Percentiles rank a stretch among this genome's conserved stretches.
Conservation (phyloP, 92 coral and sea anemone species). For the Zoanthus gigantus region DNA sequence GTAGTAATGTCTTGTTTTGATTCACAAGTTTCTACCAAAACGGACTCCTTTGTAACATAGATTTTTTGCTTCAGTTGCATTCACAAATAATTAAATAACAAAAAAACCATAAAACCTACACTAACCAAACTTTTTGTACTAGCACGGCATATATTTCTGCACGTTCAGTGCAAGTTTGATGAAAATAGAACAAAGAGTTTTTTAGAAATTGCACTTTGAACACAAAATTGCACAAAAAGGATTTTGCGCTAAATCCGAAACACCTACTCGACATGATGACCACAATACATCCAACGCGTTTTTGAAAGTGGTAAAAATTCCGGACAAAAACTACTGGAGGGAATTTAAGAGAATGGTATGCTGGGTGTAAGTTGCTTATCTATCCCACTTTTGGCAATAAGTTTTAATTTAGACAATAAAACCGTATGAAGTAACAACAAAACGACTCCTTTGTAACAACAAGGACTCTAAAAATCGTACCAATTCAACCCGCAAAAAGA, state of each 20-base stretch:
- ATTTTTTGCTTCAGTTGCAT: not conserved
- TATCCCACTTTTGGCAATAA: not conserved
- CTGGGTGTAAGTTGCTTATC: not conserved
- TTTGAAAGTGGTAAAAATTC: not conserved
- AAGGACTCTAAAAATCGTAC: not conserved
- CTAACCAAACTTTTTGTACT: not conserved
- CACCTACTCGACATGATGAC: not conserved
- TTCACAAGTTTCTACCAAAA: not conserved
- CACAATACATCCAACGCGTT: not conserved
- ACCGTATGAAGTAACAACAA: not conserved
- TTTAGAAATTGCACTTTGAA: not conserved
- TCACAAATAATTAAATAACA: not conserved
- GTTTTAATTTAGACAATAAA: not conserved
- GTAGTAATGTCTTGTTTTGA: not conserved
- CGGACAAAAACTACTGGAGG: conserved; percentile 6
- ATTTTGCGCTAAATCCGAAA: not conserved
- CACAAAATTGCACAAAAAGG: not conserved
- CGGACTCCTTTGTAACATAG: not conserved
- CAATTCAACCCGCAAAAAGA: not conserved
- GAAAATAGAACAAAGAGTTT: not conserved
- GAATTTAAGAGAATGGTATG: not conserved
- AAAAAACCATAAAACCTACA: not conserved
- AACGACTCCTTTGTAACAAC: not conserved
- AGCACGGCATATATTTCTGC: not conserved
- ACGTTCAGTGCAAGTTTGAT: not conserved